Evolutionary conservation across 2,888 invertebrate species (phyloP).

Genomic region (Pasiphila rectangulata): DNA sequence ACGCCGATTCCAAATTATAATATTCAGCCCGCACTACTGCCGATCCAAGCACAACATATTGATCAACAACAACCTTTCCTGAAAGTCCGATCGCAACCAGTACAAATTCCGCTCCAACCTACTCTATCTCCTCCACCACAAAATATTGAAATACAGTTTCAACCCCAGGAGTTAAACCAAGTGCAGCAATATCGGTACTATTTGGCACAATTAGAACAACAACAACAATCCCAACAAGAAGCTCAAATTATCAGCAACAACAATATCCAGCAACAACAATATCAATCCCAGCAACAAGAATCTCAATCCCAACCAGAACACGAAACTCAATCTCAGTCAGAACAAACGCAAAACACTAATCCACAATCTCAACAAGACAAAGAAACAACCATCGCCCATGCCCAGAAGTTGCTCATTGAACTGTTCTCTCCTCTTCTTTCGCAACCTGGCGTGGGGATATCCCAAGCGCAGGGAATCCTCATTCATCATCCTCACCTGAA

Average conservation of each 20-base stretch:
- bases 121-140: slow-evolving; percentile 6
- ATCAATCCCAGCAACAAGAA: slow-evolving; percentile 6
- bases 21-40: not conserved
- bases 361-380: slow-evolving; percentile 7
- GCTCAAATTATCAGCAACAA: not conserved
- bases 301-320: slow-evolving; percentile 4
- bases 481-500: slow-evolving; percentile 23
- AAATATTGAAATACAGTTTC: slow-evolving; percentile 24
- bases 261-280: slow-evolving; percentile 10
- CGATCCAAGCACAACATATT: not conserved
- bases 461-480: slow-evolving; percentile 23
- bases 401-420: slow-evolving; percentile 8
- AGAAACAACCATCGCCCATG: slow-evolving; percentile 11
- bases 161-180: too few species aligned
- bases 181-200: too few species aligned
- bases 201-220: slow-evolving; percentile 17
- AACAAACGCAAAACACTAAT: slow-evolving; percentile 1
- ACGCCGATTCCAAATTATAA: too few species aligned
- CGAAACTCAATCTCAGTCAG: not conserved
- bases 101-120: not conserved
- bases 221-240: slow-evolving; percentile 5
- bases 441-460: slow-evolving; percentile 11
- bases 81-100: not conserved
- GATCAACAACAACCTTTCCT: not conserved
- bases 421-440: slow-evolving; percentile 14